A percentile compares a stretch with the other conserved stretches of the same genome.
Conservation (phyloP, 2,113 vertebrate species). For the Daphoenositta chrysoptera region DNA sequence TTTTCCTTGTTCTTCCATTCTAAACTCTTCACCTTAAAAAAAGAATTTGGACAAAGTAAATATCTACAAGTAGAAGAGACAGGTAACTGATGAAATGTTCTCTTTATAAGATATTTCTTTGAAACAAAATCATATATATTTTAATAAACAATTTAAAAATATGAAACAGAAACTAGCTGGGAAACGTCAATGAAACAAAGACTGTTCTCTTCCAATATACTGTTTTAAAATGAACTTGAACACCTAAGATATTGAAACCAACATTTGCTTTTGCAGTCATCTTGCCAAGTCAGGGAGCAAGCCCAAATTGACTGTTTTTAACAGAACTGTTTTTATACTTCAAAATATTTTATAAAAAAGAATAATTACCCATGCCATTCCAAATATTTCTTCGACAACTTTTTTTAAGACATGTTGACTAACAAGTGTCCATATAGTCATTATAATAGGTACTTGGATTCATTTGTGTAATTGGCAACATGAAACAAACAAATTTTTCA, state of each 20-base stretch:
- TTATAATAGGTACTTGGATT: background rate
- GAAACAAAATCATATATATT: background rate
- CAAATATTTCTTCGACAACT: background rate
- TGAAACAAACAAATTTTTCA: background rate
- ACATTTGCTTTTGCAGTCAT: background rate
- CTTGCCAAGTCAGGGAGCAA: background rate
- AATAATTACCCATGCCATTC: background rate
- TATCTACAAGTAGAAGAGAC: background rate
- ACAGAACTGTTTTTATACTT: background rate
- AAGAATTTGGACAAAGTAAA: background rate
- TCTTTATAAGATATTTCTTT: background rate
- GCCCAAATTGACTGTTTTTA: background rate
- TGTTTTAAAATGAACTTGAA: background rate
- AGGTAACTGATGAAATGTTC: background rate
- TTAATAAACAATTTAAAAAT: background rate
- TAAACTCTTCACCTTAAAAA: constrained; percentile 90
- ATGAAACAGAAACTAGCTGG: background rate
- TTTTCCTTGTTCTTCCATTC: constrained; percentile 99
- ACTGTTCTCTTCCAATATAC: background rate
- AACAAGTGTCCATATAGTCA: background rate
- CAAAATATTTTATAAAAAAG: background rate
- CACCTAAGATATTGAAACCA: background rate
- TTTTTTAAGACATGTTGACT: background rate
- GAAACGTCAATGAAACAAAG: background rate
- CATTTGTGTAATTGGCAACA: background rate